A percentile compares a stretch with the other conserved stretches of the same genome.
Evolutionary conservation across 2,888 invertebrate species (phyloP).

Genomic region (Cantharis flavilabris): DNA sequence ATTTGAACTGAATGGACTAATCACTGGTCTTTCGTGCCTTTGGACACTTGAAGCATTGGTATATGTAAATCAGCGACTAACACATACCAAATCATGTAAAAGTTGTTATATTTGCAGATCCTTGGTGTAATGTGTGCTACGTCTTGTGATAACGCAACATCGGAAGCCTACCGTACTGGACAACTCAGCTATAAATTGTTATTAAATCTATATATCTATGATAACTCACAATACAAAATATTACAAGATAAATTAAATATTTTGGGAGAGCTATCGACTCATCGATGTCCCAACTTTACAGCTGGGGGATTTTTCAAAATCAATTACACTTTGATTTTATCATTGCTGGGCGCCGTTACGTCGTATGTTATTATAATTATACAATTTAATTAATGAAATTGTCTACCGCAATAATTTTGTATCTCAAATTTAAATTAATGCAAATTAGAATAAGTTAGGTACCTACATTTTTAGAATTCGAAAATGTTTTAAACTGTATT

Average conservation of each 20-base stretch:
- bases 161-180: slow-evolving; percentile 32
- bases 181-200: slow-evolving; percentile 33
- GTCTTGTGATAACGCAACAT: slow-evolving; percentile 30
- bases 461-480: too few relatives aligned
- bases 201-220: slow-evolving; percentile 26
- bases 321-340: slow-evolving; percentile 26
- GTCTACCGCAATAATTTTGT: not conserved
- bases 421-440: too few relatives aligned
- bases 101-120: slow-evolving; percentile 23
- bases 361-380: slow-evolving; percentile 32
- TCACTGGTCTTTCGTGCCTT: not conserved
- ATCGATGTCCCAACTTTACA: slow-evolving; percentile 17
- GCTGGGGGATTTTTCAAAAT: slow-evolving; percentile 32
- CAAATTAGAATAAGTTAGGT: too few relatives aligned
- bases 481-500: too few relatives aligned
- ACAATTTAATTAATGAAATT: slow-evolving; percentile 17
- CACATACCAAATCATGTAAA: not conserved
- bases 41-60: not conserved
- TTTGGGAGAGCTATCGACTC: slow-evolving; percentile 18
- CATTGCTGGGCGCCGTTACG: slow-evolving; percentile 25
- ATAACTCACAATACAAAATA: slow-evolving; percentile 9
- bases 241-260: slow-evolving; percentile 7
- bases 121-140: slow-evolving; percentile 31
- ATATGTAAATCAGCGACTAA: too few relatives aligned
- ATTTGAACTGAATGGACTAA: not conserved